Conservation (phyloP, 2,888 invertebrate species). For the Callosobruchus maculatus region DNA sequence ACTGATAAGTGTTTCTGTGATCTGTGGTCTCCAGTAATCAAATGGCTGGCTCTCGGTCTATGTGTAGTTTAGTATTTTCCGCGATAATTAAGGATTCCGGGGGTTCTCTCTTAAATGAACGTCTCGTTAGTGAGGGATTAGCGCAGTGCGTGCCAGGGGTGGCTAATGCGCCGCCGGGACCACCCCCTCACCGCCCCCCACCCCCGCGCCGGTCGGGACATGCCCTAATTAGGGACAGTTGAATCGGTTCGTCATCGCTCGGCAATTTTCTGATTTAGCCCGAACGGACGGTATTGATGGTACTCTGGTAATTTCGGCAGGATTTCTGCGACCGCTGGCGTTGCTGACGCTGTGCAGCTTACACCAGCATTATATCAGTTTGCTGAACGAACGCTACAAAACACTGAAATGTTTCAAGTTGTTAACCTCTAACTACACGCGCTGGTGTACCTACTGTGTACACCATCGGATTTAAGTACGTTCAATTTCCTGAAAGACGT, state of each 20-base stretch:
- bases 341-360: background rate
- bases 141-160: slow-evolving; percentile 51
- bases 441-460: no score
- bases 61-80: slow-evolving; percentile 27
- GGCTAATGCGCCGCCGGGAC: slow-evolving; percentile 32
- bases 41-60: slow-evolving; percentile 4
- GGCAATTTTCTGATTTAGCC: background rate
- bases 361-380: background rate
- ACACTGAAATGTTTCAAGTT: background rate
- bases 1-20: no score
- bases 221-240: slow-evolving; percentile 34
- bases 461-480: no score
- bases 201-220: background rate
- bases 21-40: no score
- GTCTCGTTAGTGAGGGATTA: slow-evolving; percentile 57
- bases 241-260: slow-evolving; percentile 34
- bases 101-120: slow-evolving; percentile 37
- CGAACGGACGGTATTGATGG: background rate
- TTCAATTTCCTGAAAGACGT: no score
- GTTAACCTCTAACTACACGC: background rate
- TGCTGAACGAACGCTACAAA: background rate
- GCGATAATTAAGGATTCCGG: slow-evolving; percentile 36
- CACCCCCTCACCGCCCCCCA: background rate
- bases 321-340: background rate
- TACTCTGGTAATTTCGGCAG: background rate